Conservation (phyloP, 1,140 invertebrate genomes). For the Meloidogyne hapla region DNA sequence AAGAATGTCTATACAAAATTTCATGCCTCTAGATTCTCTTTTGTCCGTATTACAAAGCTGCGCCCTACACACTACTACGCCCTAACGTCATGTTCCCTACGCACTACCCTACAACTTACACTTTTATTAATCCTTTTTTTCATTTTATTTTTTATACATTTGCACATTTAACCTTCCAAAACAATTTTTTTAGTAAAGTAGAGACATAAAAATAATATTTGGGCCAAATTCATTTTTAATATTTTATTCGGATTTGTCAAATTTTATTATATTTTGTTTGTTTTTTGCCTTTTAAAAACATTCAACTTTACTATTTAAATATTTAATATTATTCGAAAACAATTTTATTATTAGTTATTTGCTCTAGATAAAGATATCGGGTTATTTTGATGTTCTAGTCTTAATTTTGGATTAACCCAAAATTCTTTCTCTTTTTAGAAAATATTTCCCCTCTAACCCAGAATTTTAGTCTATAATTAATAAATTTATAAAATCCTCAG, state of each 20-base stretch:
- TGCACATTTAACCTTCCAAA: neutral
- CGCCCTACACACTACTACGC: neutral
- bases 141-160: neutral
- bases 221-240: neutral
- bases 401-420: too few relatives aligned
- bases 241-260: neutral
- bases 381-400: too few relatives aligned
- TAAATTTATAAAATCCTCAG: too few relatives aligned
- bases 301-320: neutral
- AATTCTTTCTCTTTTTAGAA: too few relatives aligned
- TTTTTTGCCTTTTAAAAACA: neutral
- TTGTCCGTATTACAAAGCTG: neutral
- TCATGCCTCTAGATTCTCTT: neutral
- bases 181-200: neutral
- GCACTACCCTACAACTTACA: neutral
- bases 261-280: neutral
- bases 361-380: too few relatives aligned
- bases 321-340: too few relatives aligned
- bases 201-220: neutral
- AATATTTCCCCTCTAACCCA: too few relatives aligned
- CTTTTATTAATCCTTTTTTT: neutral
- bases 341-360: too few relatives aligned
- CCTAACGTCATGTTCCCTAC: neutral
- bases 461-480: too few relatives aligned
- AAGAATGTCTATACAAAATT: neutral